Base-by-base conservation (phyloP, 23 tunicate genomes). In the Diplosoma virens region DNA sequence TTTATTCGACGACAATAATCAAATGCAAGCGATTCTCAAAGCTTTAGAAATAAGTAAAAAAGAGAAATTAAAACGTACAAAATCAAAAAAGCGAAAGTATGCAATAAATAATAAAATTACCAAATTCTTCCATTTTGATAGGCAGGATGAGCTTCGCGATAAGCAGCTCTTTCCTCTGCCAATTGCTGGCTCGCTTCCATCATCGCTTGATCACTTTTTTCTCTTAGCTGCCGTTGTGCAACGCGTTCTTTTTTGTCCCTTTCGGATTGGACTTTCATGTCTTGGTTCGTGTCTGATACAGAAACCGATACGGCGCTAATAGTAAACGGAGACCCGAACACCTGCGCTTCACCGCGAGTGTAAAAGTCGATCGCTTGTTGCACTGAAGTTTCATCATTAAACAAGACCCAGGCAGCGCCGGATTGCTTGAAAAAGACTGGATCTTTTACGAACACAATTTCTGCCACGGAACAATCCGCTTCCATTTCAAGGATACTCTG, bases 81-180 rank as follows among this genome's bases (percentile, higher is more conserved):
- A n/a, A n/a, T n/a, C n/a, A n/a, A n/a, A n/a, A n/a, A n/a, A n/a
- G n/a, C n/a, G n/a, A n/a, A n/a, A n/a, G n/a, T n/a, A n/a, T n/a
- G n/a, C n/a, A n/a, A n/a, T n/a, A n/a, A n/a, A n/a, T n/a, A n/a
- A n/a, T n/a, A n/a, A 35, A 16, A 35, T 79, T 55, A 87, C 82
- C 89, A 89, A 67, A 89, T 89, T 36, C 96, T 41, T 0, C 96
- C 96, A 58, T 67, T 75, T 72, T 89, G 96, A 54, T 89, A 89
- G 32, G 96, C 96, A 9, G 96, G 96, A 78, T 89, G 96, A 1
- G 87, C 87, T 53, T 83, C 96, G 3, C 96, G 46, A 59, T 89
- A 89, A 14, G 77, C 81, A 21, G 96, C 96, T 41, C 96, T 58
- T 63, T 89, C 96, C 0, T 86, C 88, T 32, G 96, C 96, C 11